Evolutionary conservation across 2,113 vertebrate genomes (phyloP).

Genomic region (Tachycineta bicolor): DNA sequence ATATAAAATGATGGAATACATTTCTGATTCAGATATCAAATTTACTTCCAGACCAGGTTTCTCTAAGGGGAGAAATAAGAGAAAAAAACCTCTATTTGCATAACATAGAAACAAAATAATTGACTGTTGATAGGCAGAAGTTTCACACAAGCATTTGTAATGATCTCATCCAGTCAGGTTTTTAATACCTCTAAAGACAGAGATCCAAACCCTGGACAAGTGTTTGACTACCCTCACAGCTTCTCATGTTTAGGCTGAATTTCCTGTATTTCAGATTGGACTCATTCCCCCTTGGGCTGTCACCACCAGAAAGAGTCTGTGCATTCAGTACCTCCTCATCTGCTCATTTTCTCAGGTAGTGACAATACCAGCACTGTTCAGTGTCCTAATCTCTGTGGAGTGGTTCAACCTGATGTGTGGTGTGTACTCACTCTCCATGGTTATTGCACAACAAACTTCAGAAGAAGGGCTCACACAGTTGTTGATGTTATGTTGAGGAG

Average conservation of each 20-base stretch:
- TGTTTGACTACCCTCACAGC: not conserved
- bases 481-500: not conserved
- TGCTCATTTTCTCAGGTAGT: not conserved
- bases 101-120: not conserved
- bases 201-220: not conserved
- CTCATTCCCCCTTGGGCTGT: not conserved
- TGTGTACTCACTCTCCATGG: not conserved
- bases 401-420: not conserved
- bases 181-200: not conserved
- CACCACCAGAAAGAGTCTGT: not conserved
- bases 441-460: not conserved
- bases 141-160: not conserved
- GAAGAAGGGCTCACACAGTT: not conserved
- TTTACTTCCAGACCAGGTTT: not conserved
- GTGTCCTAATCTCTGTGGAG: not conserved
- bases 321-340: not conserved
- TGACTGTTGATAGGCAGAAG: not conserved
- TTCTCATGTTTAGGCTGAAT: not conserved
- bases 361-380: not conserved
- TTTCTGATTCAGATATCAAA: not conserved
- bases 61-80: not conserved
- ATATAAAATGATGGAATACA: not conserved
- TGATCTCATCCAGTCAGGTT: not conserved
- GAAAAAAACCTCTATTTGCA: not conserved
- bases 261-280: not conserved